Evolutionary conservation across 2,113 vertebrate genomes (phyloP).

Genomic region (Anseranas semipalmata): DNA sequence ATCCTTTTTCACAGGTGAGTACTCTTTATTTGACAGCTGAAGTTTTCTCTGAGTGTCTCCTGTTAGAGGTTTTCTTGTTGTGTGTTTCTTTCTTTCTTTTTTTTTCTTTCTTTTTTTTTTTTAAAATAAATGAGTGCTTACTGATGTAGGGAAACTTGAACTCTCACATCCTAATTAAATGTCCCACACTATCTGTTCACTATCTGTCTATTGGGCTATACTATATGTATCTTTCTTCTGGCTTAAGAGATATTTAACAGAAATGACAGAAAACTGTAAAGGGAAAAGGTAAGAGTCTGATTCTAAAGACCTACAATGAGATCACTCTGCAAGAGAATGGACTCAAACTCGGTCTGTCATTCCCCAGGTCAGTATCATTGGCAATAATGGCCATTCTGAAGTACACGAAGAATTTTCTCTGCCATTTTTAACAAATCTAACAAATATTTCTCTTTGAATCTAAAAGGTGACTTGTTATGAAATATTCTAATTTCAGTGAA

Average conservation of each 20-base stretch:
- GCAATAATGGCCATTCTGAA: neutral
- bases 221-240: neutral
- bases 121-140: neutral
- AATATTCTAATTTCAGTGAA: neutral
- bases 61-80: neutral
- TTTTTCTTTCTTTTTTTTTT: too few relatives aligned
- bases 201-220: neutral
- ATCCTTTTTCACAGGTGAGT: neutral
- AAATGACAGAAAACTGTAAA: neutral
- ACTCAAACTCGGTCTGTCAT: neutral
- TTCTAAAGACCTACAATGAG: neutral
- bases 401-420: neutral
- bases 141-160: neutral
- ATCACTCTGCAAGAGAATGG: neutral
- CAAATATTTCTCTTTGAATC: neutral
- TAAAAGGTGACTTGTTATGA: neutral
- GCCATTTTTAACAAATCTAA: neutral
- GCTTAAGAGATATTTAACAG: neutral
- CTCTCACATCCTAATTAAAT: neutral
- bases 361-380: neutral
- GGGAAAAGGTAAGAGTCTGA: neutral
- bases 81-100: neutral
- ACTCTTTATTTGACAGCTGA: neutral
- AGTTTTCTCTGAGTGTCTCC: neutral
- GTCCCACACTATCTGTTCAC: neutral